phyloP scores from a whole-genome alignment of 2,113 vertebrate genomes.

The Haemorhous mexicanus region DNA sequence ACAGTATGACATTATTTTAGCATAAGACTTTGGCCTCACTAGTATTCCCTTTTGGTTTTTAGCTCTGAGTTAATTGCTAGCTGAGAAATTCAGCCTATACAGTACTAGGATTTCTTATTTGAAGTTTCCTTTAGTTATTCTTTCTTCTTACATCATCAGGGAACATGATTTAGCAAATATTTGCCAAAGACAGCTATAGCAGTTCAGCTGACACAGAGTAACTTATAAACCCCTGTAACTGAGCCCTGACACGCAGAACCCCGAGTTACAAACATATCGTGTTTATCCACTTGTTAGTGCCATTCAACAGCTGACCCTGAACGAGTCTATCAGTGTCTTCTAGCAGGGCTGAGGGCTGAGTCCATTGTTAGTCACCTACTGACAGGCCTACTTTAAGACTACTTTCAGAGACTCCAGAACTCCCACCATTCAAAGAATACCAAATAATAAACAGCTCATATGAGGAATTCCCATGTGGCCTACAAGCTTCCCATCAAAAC shows the following conservation, averaged over 20 bases:
- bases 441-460: neutral
- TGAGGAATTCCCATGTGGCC: neutral
- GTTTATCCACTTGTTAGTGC: conserved; percentile 42
- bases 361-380: neutral
- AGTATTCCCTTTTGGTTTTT: neutral
- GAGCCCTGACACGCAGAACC: conserved; percentile 18
- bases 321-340: neutral
- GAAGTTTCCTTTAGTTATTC: neutral
- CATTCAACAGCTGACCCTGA: conserved; percentile 16
- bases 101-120: neutral
- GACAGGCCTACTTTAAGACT: neutral
- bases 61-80: neutral
- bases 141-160: neutral
- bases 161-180: conserved; percentile 1
- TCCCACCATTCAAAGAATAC: rapidly evolving
- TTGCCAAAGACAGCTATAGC: conserved; percentile 3
- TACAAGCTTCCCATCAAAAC: neutral
- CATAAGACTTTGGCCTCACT: neutral
- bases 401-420: neutral
- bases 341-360: neutral
- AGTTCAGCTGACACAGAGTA: neutral
- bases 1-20: neutral
- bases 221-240: conserved; percentile 21
- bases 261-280: conserved; percentile 27
- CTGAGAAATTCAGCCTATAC: neutral